Conservation (phyloP, 2,113 vertebrate genomes). For the Vombatus ursinus region DNA sequence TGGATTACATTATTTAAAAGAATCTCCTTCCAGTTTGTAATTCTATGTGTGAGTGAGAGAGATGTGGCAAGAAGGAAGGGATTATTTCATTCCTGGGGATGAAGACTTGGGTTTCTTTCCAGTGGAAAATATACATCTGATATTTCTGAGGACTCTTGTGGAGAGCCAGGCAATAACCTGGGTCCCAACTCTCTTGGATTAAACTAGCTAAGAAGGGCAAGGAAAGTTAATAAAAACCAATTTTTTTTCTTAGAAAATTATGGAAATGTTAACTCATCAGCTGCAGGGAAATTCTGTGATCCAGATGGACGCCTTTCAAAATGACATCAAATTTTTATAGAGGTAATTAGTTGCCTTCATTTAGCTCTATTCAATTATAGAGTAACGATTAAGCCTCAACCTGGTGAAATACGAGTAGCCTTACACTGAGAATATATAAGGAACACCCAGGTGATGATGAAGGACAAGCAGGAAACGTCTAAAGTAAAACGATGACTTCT, state of each 20-base stretch:
- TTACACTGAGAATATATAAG: constrained; percentile 57
- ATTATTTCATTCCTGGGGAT: background rate
- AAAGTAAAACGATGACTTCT: constrained; percentile 39
- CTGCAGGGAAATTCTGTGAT: constrained; percentile 63
- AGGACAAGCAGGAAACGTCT: constrained; percentile 45
- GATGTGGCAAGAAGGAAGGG: background rate
- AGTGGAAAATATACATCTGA: background rate
- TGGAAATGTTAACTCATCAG: constrained; percentile 60
- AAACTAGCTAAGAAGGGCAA: background rate
- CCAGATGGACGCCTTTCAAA: constrained; percentile 75
- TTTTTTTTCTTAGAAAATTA: constrained; percentile 71
- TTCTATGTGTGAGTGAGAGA: background rate
- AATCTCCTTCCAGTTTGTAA: background rate
- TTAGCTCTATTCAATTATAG: constrained; percentile 72
- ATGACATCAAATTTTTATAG: constrained; percentile 74
- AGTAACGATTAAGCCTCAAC: constrained; percentile 67
- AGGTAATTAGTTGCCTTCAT: constrained; percentile 72
- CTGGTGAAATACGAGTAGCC: constrained; percentile 68
- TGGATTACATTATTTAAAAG: background rate
- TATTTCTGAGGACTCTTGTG: background rate
- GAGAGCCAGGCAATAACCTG: background rate
- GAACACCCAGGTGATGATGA: constrained; percentile 53
- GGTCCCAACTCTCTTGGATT: constrained; percentile 44
- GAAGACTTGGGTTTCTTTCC: background rate
- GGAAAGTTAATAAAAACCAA: constrained; percentile 69